Evolutionary conservation across 2,797 vertebrate genomes (phyloP), one percentile per base, ranked within the genome.

Genomic region (Cuculus canorus): DNA sequence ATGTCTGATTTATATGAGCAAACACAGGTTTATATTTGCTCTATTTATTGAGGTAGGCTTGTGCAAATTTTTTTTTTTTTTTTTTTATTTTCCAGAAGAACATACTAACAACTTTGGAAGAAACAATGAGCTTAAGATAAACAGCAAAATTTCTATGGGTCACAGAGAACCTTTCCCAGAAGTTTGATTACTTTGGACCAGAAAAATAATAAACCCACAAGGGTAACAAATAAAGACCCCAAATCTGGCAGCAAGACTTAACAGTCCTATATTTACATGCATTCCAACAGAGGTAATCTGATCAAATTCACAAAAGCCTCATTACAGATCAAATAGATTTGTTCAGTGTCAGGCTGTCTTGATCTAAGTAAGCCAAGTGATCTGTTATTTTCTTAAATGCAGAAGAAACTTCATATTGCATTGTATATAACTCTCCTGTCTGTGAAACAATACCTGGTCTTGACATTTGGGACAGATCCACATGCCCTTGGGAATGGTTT

Each of bases 391-490:
- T 78, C 68, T 61, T 94, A 53, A 92, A 59, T 13, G 11, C 1
- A 35, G 19, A 80, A 70, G 83, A 73, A 41, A 54, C 37, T 76
- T 87, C 61, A 63, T 1, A 70, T 72, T 56, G 10, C 37, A 37
- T 12, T 39, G 22, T n/a, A 48, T 32, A 3, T 41, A 76, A 76
- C 33, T 72, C 56, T 53, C 37, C 59, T 64, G 4, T 70, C 66
- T 66, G 59, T 41, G 75, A 94, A 95, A 89, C 81, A 80, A 59
- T 99, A 99, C 99, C 99, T 99, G 99, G 98, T 99, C 99, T 98
- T 99, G 99, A 98, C 99, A 99, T 98, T 99, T 99, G 97, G 99
- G 99, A 98, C 99, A 99, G 98, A 99, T 99, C 99, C 99, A 99
- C 99, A 99, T 99, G 99, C 99, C 99, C 99, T 99, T 99, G 97